Evolutionary conservation across 2,888 invertebrate species (phyloP), one percentile per base, ranked within the genome.

Genomic region (Acronicta psi): DNA sequence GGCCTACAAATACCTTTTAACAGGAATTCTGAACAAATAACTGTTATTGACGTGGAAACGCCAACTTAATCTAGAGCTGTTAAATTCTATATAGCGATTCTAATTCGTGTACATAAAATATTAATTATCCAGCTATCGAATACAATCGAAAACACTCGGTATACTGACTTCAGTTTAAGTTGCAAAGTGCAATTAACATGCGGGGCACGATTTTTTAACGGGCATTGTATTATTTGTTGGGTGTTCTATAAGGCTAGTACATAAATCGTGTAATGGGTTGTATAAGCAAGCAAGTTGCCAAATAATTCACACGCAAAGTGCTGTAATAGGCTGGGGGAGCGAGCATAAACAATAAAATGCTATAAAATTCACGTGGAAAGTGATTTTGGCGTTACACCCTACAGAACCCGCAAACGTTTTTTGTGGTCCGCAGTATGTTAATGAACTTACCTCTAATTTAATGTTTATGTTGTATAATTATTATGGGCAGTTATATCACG

Each of bases 251-350:
- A 65, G 68, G 73, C 74, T 59, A 79, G 80, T 81, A 78, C 81
- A 88, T 91, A 90, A 90, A 91, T 92, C 86, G 82, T 68, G 77
- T 89, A 90, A 88, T 87, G 90, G 88, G 85, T 74, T 77, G 78
- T 80, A 78, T 77, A 77, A 62, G 77, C 77, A 67, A 80, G 85
- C 85, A 82, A 86, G 83, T 89, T 88, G 86, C 86, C 87, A 85
- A 90, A 92, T 92, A 92, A 91, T 89, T 92, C 91, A 92, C 88
- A 78, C 83, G 76, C 76, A 85, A 88, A 90, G 86, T 85, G 83
- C 85, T 83, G 79, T 89, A 88, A 90, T 87, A 88, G 89, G 77
- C 78, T 72, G 75, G 68, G 78, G 81, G 80, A 77, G 79, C 73
- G 84, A 65, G 81, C 79, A 87, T 89, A 89, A 92, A 92, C 90